phyloP scores from a whole-genome alignment of 2,113 vertebrate genomes.

The Rana temporaria region DNA sequence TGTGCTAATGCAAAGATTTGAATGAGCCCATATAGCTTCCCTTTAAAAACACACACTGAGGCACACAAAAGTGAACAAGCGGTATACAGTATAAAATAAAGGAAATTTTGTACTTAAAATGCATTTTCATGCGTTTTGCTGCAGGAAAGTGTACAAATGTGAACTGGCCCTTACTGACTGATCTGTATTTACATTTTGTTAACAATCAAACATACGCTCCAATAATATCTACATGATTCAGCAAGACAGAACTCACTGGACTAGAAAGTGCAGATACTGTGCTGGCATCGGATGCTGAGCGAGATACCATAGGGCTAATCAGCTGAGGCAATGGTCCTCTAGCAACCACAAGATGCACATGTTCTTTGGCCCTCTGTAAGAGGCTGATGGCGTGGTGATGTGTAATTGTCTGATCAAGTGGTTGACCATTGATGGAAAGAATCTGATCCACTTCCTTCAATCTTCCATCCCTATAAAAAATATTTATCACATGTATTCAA shows the following conservation, averaged over 20 bases:
- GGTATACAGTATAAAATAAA: too few species aligned
- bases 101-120: too few species aligned
- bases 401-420: slow-evolving; percentile 90
- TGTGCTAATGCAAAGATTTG: too few species aligned
- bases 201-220: too few species aligned
- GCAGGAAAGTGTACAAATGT: too few species aligned
- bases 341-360: slow-evolving; percentile 86
- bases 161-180: too few species aligned
- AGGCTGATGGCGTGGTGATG: slow-evolving; percentile 92
- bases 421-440: slow-evolving; percentile 89
- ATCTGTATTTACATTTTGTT: too few species aligned
- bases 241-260: slow-evolving; percentile 72
- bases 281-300: slow-evolving; percentile 91
- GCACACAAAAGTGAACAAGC: too few species aligned
- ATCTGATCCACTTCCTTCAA: slow-evolving; percentile 94
- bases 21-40: too few species aligned
- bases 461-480: slow-evolving; percentile 82
- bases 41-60: too few species aligned
- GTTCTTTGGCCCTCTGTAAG: slow-evolving; percentile 88
- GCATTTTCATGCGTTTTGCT: too few species aligned
- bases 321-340: slow-evolving; percentile 85
- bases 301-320: slow-evolving; percentile 85
- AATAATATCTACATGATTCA: too few species aligned
- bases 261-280: slow-evolving; percentile 92
- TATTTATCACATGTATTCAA: not conserved